Evolutionary conservation across 2,113 vertebrate genomes (phyloP).

Genomic region (Syngnathoides biaculeatus): DNA sequence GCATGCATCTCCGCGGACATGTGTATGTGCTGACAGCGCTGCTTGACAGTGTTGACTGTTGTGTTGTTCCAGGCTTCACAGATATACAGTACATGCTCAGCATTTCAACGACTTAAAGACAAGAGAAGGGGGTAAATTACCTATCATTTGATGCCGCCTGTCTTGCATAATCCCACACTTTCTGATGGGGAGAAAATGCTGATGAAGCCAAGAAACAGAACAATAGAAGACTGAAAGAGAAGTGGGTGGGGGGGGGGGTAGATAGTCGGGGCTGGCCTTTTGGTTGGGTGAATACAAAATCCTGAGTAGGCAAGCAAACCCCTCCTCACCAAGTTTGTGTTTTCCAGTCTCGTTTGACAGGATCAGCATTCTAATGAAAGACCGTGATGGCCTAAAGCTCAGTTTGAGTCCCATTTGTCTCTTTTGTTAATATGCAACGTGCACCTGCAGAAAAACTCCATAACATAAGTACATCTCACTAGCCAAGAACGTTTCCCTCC

Average conservation of each 20-base stretch:
- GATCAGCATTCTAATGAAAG: conserved; percentile 68
- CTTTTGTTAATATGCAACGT: conserved; percentile 33
- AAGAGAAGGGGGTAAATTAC: conserved; percentile 50
- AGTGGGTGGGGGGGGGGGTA: conserved; percentile 5
- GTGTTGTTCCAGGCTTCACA: conserved; percentile 55
- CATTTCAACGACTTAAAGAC: conserved; percentile 64
- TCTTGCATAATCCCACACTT: conserved; percentile 69
- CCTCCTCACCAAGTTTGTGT: conserved; percentile 57
- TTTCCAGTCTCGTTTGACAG: conserved; percentile 51
- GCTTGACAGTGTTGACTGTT: conserved; percentile 51
- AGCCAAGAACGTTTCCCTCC: background rate
- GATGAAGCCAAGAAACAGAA: conserved; percentile 56
- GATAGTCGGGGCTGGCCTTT: conserved; percentile 42
- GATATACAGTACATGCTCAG: conserved; percentile 64
- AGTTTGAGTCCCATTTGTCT: conserved; percentile 51
- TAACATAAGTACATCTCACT: background rate
- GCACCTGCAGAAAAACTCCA: conserved; percentile 41
- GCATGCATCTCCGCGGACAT: conserved; percentile 2
- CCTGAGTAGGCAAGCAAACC: conserved; percentile 64
- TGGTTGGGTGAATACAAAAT: conserved; percentile 60
- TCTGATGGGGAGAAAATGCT: conserved; percentile 60
- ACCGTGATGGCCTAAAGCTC: conserved; percentile 40
- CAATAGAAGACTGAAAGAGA: conserved; percentile 45
- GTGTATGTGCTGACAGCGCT: conserved; percentile 56
- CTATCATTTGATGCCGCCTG: conserved; percentile 62